Base-by-base conservation (phyloP, 1,140 invertebrate species). In the Papilio helenus region DNA sequence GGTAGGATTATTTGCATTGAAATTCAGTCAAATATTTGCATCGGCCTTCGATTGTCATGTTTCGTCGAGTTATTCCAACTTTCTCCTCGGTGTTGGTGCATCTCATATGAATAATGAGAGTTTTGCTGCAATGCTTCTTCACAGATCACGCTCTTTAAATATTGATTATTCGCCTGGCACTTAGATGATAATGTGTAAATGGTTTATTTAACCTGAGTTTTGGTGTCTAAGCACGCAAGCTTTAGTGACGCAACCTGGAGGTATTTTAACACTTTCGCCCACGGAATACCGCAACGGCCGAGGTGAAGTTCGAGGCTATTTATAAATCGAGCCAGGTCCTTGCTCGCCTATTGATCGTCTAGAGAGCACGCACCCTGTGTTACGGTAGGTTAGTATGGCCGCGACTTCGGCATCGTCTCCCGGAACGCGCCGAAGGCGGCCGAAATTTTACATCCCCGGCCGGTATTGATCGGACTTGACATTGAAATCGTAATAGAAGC, bases 401-500 rank as follows among this genome's bases (percentile, higher is more conserved):
- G 89, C 84, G 84, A 82, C 83, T 84, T 74, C 83, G 79, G 80
- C 74, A 86, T 89, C 89, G 91, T 88, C 87, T 85, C 91, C 93
- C 91, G 90, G 92, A 93, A 93, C 84, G 77, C 82, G 83, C 86
- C 90, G 92, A 92, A 86, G 88, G 79, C 86, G 86, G 81, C 91
- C 92, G 92, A 94, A 91, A 93, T 94, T 92, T 93, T 92, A 93
- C 90, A 91, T 92, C 90, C 91, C 90, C 89, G 90, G 88, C 86
- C 85, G 80, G 85, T 95, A 95, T 95, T 94, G 94, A 95, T 95
- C 94, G 92, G 90, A 89, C 91, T 93, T 95, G 94, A 95, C 94
- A 95, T 95, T 95, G 94, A 95, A 95, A 95, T 94, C 88, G 94
- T 90, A 94, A 94, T 94, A 94, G 92, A 90, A 87, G 89, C 88